Percentiles rank a stretch among this genome's conserved stretches.
Evolutionary conservation across 2,797 vertebrate genomes (phyloP).

Genomic region (Myiothlypis chrysogaster): DNA sequence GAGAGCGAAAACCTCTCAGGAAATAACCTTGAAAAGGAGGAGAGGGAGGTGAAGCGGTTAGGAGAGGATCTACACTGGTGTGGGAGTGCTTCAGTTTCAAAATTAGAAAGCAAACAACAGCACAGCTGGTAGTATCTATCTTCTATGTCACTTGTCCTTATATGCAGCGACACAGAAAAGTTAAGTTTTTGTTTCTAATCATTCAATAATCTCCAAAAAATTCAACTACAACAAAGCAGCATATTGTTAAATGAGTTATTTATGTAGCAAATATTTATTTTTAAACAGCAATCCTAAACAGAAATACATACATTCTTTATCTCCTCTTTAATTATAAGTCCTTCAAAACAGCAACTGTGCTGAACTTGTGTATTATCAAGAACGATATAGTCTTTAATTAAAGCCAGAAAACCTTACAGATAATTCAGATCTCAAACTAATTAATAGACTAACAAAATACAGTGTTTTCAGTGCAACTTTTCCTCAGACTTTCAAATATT

Average conservation of each 20-base stretch:
- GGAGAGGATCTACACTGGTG: slow-evolving; percentile 1
- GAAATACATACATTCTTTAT: background rate
- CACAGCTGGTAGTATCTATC: slow-evolving; percentile 49
- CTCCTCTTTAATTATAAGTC: background rate
- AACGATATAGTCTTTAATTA: background rate
- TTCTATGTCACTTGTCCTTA: slow-evolving; percentile 43
- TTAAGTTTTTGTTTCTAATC: slow-evolving; percentile 50
- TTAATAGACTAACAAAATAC: background rate
- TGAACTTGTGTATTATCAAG: background rate
- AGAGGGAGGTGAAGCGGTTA: slow-evolving; percentile 22
- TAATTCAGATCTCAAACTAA: background rate
- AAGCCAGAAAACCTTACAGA: background rate
- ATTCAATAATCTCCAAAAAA: slow-evolving; percentile 7
- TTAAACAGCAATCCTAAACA: background rate
- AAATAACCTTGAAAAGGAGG: slow-evolving; percentile 3
- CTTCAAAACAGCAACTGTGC: background rate
- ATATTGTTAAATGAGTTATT: background rate
- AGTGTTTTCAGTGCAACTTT: background rate
- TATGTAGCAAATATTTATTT: background rate
- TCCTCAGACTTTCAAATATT: background rate
- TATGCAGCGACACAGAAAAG: slow-evolving; percentile 41
- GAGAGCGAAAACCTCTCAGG: background rate
- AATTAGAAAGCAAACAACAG: slow-evolving; percentile 62
- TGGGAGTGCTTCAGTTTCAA: slow-evolving; percentile 40
- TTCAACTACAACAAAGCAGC: background rate